Conservation (phyloP, 2,113 vertebrate species). For the Lamprotornis superbus region DNA sequence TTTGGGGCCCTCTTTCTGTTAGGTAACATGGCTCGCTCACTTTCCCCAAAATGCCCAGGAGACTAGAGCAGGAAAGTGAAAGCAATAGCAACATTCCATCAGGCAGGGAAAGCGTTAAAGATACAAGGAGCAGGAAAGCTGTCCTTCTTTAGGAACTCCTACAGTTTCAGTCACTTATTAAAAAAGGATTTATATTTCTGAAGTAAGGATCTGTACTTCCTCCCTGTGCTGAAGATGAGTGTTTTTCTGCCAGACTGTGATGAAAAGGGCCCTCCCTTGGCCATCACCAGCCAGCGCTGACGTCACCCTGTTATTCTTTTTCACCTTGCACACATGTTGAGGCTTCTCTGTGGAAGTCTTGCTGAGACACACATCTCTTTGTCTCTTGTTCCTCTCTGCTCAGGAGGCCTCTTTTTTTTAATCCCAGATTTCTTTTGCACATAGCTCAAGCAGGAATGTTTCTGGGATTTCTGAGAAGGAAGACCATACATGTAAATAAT, state of each 20-base stretch:
- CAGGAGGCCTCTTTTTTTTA: neutral
- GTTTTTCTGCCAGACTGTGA: neutral
- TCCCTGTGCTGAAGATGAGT: neutral
- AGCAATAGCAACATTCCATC: neutral
- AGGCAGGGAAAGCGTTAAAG: neutral
- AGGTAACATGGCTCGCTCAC: fast-evolving
- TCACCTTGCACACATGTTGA: conserved; percentile 17
- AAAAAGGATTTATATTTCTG: conserved; percentile 28
- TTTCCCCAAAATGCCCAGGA: neutral
- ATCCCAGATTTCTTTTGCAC: neutral
- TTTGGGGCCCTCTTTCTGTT: neutral
- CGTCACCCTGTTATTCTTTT: conserved; percentile 17
- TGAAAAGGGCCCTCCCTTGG: conserved; percentile 29
- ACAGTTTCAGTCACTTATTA: neutral
- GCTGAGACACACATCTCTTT: conserved; percentile 27
- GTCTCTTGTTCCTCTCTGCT: neutral
- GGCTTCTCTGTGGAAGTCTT: conserved; percentile 29
- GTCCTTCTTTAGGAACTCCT: neutral
- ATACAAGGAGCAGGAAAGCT: neutral
- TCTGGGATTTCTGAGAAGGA: neutral
- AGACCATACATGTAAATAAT: neutral
- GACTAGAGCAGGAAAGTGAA: neutral
- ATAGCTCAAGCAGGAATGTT: neutral
- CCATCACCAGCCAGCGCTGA: neutral
- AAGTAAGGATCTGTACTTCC: neutral